Evolutionary conservation across 2,888 invertebrate species (phyloP).

Genomic region (Leptinotarsa juncta): DNA sequence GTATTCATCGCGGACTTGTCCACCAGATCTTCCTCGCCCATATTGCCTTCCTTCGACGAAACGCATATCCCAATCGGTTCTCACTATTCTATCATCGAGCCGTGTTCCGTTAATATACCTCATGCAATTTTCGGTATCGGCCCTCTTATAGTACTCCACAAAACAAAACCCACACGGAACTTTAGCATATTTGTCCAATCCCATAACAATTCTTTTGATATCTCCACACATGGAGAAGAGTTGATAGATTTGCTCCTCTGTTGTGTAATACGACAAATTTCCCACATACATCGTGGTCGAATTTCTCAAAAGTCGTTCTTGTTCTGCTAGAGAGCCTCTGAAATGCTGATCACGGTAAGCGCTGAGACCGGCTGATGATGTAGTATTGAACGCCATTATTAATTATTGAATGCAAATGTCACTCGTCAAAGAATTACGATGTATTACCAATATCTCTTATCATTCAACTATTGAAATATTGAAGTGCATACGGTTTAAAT

Average conservation of each 20-base stretch:
- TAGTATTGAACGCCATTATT: constrained; percentile 37
- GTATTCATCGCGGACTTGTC: constrained; percentile 95
- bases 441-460: too few species aligned
- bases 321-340: constrained; percentile 85
- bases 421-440: too few species aligned
- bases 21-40: background rate
- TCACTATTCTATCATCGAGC: constrained; percentile 94
- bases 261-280: constrained; percentile 97
- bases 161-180: constrained; percentile 99
- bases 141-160: constrained; percentile 88
- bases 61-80: constrained; percentile 99
- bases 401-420: too few species aligned
- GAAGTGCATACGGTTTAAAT: too few species aligned
- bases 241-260: constrained; percentile 98
- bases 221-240: constrained; percentile 96
- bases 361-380: constrained; percentile 83
- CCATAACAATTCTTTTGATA: constrained; percentile 95
- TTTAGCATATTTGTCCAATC: constrained; percentile 95
- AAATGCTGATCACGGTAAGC: constrained; percentile 96
- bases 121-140: constrained; percentile 84
- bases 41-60: background rate
- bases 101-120: constrained; percentile 96
- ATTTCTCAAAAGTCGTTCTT: constrained; percentile 77
- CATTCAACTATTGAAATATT: too few species aligned
- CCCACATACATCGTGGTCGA: constrained; percentile 94